phyloP scores from a whole-genome alignment of 2,797 vertebrate species.

The Hoplostethus atlanticus region DNA sequence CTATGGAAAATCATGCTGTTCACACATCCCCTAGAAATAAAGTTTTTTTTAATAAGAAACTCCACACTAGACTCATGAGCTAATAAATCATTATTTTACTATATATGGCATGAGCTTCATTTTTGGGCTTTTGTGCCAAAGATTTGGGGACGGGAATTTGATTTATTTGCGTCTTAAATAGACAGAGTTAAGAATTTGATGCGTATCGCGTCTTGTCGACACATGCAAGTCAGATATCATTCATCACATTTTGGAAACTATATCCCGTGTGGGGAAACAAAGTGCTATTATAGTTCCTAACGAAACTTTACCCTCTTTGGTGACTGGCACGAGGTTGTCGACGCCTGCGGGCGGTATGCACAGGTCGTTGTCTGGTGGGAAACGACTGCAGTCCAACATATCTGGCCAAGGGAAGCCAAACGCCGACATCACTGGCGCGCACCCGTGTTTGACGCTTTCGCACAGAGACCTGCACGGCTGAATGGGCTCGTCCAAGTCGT shows the following conservation, averaged over 20 bases:
- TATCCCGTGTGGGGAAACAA: too few species aligned
- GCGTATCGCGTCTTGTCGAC: too few species aligned
- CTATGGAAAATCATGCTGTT: neutral
- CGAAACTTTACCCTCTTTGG: conserved; percentile 88
- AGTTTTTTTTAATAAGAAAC: too few species aligned
- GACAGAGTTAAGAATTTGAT: too few species aligned
- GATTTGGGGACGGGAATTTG: too few species aligned
- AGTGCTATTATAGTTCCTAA: neutral
- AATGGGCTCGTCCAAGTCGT: conserved; percentile 95
- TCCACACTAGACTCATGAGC: too few species aligned
- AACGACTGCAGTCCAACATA: conserved; percentile 95
- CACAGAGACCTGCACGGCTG: conserved; percentile 96
- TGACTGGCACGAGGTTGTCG: conserved; percentile 87
- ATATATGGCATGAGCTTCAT: neutral
- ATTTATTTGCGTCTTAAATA: neutral
- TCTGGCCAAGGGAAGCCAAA: conserved; percentile 98
- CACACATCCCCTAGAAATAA: neutral
- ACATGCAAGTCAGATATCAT: too few species aligned
- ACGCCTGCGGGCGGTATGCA: conserved; percentile 92
- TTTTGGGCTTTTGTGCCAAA: too few species aligned
- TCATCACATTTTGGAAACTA: too few species aligned
- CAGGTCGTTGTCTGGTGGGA: conserved; percentile 95
- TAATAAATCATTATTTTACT: neutral
- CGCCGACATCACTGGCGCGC: conserved; percentile 96
- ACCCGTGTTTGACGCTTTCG: conserved; percentile 92